Evolutionary conservation across 2,797 vertebrate species (phyloP), one percentile per base, ranked within the genome.

Genomic region (Sebastes jordani): DNA sequence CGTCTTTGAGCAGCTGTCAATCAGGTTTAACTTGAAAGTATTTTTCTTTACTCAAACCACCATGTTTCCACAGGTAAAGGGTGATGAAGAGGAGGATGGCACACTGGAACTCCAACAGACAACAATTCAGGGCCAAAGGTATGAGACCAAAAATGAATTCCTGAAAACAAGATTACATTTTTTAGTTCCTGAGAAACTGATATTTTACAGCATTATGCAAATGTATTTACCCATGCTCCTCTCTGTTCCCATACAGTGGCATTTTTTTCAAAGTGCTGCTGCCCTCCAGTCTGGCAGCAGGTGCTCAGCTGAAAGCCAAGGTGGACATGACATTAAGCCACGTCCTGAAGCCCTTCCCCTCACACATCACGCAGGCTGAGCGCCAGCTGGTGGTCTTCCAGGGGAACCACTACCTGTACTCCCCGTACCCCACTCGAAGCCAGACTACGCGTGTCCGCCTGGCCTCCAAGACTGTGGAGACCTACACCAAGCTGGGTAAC

Each of bases 331-430:
- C 97, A 18, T 96, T 97, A 56, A 99, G 97, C 0, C 99, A 99
- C 0, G 97, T 99, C 73, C 96, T 99, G 81, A 96, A 95, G 86
- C 99, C 99, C 0, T 99, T 98, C 89, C 99, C 99, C 20, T 96
- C 96, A 14, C 97, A 99, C 65, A 97, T 99, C 93, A 98, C 97
- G 18, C 99, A 99, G 81, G 97, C 98, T 0, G 98, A 99, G 93
- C 97, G 97, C 14, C 99, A 99, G 95, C 96, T 99, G 86, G 99
- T 99, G 74, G 96, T 99, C 42, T 99, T 99, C 73, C 98, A 99
- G 89, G 98, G 98, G 58, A 99, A 97, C 95, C 99, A 99, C 91
- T 99, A 99, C 86, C 94, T 98, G 90, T 99, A 97, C 89, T 98
- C 98, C 0, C 98, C 98, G 0, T 99, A 99, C 75, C 93, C 95